Percentiles rank a stretch among this genome's conserved stretches.
Conservation (phyloP, 2,113 vertebrate genomes). For the Copsychus sechellarum region DNA sequence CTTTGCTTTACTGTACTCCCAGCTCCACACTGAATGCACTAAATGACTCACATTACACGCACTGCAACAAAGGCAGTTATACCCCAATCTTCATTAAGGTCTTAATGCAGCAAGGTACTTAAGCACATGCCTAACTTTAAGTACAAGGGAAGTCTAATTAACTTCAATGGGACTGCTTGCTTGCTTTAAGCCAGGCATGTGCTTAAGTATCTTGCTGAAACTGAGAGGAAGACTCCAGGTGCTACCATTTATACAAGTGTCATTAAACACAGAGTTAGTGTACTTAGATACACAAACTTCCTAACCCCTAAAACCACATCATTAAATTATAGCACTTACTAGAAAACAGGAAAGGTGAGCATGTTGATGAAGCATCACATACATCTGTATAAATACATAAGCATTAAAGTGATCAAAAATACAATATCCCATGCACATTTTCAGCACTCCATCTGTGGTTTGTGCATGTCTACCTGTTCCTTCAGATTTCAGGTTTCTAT, state of each 20-base stretch:
- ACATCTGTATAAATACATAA: neutral
- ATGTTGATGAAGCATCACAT: neutral
- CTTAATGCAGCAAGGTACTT: constrained; percentile 64
- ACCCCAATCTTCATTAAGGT: constrained; percentile 63
- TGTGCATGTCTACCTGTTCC: neutral
- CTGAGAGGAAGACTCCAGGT: constrained; percentile 58
- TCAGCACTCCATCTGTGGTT: neutral
- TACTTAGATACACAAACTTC: constrained; percentile 59
- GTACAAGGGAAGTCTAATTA: constrained; percentile 67
- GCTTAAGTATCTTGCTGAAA: constrained; percentile 62
- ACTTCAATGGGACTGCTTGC: constrained; percentile 63
- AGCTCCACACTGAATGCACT: neutral
- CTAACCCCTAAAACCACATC: constrained; percentile 59
- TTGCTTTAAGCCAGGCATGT: constrained; percentile 58
- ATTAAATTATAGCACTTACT: constrained; percentile 43
- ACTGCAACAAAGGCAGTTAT: constrained; percentile 62
- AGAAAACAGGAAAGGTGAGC: constrained; percentile 27
- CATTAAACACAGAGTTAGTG: constrained; percentile 63
- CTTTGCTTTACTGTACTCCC: constrained; percentile 8
- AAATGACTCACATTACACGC: constrained; percentile 39
- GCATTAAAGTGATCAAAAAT: neutral
- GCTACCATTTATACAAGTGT: constrained; percentile 58
- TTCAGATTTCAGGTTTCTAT: neutral
- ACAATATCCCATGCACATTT: neutral
- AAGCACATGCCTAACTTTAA: constrained; percentile 66